Evolutionary conservation across 2,797 vertebrate genomes (phyloP), one percentile per base, ranked within the genome.

Genomic region (Pyrocephalus nanus): DNA sequence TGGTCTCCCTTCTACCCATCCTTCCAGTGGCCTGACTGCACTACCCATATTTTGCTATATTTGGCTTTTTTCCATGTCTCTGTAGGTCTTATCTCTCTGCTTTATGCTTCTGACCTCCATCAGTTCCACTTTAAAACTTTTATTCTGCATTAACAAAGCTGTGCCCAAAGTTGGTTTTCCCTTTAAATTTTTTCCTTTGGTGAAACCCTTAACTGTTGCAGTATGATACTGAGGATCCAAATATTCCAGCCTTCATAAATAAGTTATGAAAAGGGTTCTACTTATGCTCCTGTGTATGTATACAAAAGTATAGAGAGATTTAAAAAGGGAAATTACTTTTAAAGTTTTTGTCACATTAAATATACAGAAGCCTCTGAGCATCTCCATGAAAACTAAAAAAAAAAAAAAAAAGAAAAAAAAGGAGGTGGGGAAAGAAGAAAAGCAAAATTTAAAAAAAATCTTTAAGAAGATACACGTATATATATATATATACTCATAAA

Each of bases 241-340:
- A 67, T 90, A 96, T 61, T 88, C 43, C 65, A 79, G 3, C 21
- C 53, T 48, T 90, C 54, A 67, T 80, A 91, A 95, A 92, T 92
- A 87, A 88, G 32, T 87, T 88, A 79, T 45, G 29, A 70, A 34
- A 53, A 64, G 5, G 38, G 22, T 90, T 90, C 82, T 89, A 83
- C 82, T 95, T 92, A 80, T 79, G 87, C 12, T 53, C 76, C 27
- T 23, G 34, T 48, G n/a, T 58, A 67, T 9, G 9, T 64, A 70
- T 32, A 85, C 42, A 79, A n/a, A 77, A 77, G 66, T 22, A 34
- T 2, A 51, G 6, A 54, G n/a, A 38, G 11, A 74, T 47, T 66
- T 79, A 70, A 92, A 92, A 89, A 5, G 43, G 81, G 64, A 84
- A 93, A 84, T 23, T 9, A 36, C 47, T 64, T 60, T 65, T 43